A percentile compares a stretch with the other conserved stretches of the same genome.
phyloP scores from a whole-genome alignment of 2,113 vertebrate species.

The Balaenoptera acutorostrata region DNA sequence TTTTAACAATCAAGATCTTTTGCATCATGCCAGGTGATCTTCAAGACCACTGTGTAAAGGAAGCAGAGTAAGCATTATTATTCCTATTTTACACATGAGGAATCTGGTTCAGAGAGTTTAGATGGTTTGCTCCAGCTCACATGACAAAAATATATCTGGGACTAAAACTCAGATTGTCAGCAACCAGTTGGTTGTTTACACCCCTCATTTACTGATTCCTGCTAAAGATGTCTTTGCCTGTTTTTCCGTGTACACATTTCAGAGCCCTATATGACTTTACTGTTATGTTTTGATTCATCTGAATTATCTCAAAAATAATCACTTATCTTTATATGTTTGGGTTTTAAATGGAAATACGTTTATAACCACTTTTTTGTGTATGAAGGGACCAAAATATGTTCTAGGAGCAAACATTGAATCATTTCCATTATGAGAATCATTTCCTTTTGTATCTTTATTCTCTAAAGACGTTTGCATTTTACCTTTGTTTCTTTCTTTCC shows the following conservation, averaged over 20 bases:
- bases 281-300: background rate
- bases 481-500: background rate
- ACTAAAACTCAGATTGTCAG: background rate
- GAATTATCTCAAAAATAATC: background rate
- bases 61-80: background rate
- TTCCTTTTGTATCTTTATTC: background rate
- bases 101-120: background rate
- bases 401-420: background rate
- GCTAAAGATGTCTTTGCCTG: background rate
- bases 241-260: background rate
- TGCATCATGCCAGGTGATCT: background rate
- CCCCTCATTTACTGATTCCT: background rate
- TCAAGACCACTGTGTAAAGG: background rate
- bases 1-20: background rate
- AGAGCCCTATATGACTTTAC: background rate
- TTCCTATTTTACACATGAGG: background rate
- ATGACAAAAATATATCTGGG: background rate
- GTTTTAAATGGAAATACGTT: slow-evolving; percentile 20
- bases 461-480: background rate
- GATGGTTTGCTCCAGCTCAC: background rate
- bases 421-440: background rate
- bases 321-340: background rate
- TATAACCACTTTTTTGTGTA: background rate
- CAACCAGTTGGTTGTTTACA: background rate
- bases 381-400: background rate